A percentile compares a stretch with the other conserved stretches of the same genome.
Evolutionary conservation across 2,113 vertebrate genomes (phyloP).

Genomic region (Oreochromis tanganicae): DNA sequence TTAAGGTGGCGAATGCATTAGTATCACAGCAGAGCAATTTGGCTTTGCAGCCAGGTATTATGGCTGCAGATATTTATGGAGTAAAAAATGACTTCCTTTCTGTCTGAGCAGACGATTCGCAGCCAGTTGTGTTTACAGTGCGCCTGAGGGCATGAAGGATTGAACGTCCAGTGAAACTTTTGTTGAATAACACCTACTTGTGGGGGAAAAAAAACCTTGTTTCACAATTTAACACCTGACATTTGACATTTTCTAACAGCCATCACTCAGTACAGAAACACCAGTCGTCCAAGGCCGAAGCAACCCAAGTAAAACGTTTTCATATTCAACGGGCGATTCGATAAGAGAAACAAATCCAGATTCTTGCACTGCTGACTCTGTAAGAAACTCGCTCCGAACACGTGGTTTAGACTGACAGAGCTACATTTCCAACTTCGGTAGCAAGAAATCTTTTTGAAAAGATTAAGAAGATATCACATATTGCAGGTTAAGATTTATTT

Average conservation of each 20-base stretch:
- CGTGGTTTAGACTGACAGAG: background rate
- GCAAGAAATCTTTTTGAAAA: background rate
- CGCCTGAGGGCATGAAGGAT: background rate
- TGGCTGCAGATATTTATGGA: conserved; percentile 26
- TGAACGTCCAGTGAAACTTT: conserved; percentile 34
- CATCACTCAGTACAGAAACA: background rate
- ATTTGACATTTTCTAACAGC: background rate
- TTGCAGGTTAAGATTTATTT: background rate
- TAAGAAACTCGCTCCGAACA: background rate
- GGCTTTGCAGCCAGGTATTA: conserved; percentile 19
- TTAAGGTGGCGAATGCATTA: conserved; percentile 29
- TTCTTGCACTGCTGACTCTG: background rate
- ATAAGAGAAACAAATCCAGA: background rate
- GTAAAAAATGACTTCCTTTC: conserved; percentile 47
- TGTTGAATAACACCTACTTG: background rate
- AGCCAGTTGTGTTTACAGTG: conserved; percentile 30
- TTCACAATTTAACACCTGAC: background rate
- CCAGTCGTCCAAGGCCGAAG: background rate
- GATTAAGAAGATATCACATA: background rate
- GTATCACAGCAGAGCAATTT: conserved; percentile 12
- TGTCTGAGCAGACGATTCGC: conserved; percentile 24
- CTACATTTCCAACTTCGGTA: background rate
- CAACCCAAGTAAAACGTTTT: background rate
- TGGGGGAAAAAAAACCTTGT: background rate
- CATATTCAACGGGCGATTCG: background rate